These are phyloP conservation scores for Megalonaias nervosa DNA, from an alignment of 1,140 invertebrate species.

Conservation along the genomic window DNA sequence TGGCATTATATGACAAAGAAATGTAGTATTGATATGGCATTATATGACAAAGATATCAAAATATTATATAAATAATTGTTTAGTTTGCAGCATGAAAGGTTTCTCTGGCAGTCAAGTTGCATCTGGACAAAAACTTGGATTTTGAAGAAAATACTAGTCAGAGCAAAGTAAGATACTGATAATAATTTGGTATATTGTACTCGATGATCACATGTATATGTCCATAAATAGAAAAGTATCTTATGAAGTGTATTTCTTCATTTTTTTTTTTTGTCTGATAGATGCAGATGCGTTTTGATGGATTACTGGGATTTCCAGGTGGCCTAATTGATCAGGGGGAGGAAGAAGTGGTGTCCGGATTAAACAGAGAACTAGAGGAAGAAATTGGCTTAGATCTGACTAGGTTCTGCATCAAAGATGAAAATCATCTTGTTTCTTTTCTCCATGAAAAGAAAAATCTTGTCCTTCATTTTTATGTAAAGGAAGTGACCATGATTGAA, in stretches of 20 bases:
- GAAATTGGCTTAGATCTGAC: constrained; percentile 73
- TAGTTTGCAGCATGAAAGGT: constrained; percentile 1
- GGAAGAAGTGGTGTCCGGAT: constrained; percentile 62
- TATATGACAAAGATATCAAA: too few species aligned
- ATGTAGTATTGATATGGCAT: too few species aligned
- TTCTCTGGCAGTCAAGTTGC: not conserved
- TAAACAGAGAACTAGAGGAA: constrained; percentile 75
- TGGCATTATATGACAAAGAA: too few species aligned
- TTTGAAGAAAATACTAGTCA: not conserved
- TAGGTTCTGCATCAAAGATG: constrained; percentile 48
- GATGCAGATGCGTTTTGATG: constrained; percentile 78
- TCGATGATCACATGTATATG: not conserved
- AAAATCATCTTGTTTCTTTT: constrained; percentile 61
- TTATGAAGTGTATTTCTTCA: not conserved
- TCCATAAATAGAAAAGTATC: not conserved
- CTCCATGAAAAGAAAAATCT: constrained; percentile 66
- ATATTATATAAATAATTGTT: not conserved
- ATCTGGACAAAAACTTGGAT: not conserved
- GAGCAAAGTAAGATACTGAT: not conserved
- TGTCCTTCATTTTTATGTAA: constrained; percentile 73
- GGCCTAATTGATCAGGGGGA: constrained; percentile 74
- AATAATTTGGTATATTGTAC: not conserved
- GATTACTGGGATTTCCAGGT: constrained; percentile 77
- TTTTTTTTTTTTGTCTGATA: constrained; percentile 53
- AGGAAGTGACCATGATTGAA: constrained; percentile 70